Evolutionary conservation across 2,797 vertebrate genomes (phyloP).

Genomic region (Podargus strigoides): DNA sequence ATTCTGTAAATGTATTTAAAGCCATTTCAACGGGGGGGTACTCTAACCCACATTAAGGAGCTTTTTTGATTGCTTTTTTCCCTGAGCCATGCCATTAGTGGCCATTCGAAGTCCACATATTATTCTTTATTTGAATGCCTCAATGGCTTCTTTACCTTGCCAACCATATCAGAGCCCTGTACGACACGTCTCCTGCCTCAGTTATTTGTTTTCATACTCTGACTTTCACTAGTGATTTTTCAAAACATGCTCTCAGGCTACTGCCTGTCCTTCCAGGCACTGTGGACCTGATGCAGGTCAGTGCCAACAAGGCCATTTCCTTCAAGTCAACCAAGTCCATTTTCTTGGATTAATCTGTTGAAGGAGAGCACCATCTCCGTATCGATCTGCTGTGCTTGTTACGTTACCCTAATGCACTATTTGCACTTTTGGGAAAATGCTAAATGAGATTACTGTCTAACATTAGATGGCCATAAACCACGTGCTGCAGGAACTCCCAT

Average conservation of each 20-base stretch:
- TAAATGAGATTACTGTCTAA: slow-evolving; percentile 67
- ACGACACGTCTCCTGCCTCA: background rate
- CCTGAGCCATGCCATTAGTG: background rate
- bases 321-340: slow-evolving; percentile 4
- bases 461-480: slow-evolving; percentile 68
- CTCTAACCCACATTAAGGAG: background rate
- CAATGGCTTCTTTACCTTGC: background rate
- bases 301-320: background rate
- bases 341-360: slow-evolving; percentile 42
- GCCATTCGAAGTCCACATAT: background rate
- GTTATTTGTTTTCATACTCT: background rate
- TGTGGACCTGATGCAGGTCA: background rate
- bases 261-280: background rate
- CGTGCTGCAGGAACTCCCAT: slow-evolving; percentile 22
- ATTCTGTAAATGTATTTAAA: background rate
- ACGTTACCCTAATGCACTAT: slow-evolving; percentile 58
- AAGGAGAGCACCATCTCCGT: background rate
- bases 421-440: slow-evolving; percentile 70
- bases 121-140: background rate
- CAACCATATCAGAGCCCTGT: background rate
- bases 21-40: background rate
- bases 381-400: slow-evolving; percentile 66
- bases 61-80: background rate
- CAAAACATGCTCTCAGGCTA: background rate
- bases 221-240: background rate